Evolutionary conservation across 2,797 vertebrate species (phyloP).

Genomic region (Coccyzus lansbergi): DNA sequence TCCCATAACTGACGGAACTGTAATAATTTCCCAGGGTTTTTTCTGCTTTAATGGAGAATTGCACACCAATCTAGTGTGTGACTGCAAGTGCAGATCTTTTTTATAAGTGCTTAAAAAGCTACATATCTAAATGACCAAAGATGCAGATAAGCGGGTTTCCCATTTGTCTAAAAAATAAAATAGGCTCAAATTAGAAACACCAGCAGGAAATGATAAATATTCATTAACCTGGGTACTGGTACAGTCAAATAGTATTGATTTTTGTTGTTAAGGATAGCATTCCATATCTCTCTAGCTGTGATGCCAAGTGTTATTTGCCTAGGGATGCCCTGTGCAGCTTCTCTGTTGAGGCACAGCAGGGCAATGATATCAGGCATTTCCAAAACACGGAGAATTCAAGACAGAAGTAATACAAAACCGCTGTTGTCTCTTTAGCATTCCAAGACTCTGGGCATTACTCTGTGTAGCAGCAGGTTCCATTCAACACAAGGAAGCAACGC

Average conservation of each 20-base stretch:
- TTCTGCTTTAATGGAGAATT: background rate
- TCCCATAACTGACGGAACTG: background rate
- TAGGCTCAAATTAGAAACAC: background rate
- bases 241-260: constrained; percentile 35
- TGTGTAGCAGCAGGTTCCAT: background rate
- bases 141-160: background rate
- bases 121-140: background rate
- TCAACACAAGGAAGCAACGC: background rate
- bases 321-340: background rate
- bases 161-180: constrained; percentile 28
- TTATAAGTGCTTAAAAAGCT: background rate
- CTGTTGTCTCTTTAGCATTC: background rate
- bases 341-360: background rate
- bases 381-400: background rate
- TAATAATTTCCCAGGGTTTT: background rate
- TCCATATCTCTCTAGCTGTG: background rate
- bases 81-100: background rate
- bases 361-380: background rate
- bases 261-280: background rate
- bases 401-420: background rate
- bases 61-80: rapidly evolving
- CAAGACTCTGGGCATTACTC: background rate
- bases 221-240: constrained; percentile 17
- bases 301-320: background rate
- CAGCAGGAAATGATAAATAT: constrained; percentile 22